phyloP scores from a whole-genome alignment of 2,797 vertebrate species.

The Ptychadena robeensis region DNA sequence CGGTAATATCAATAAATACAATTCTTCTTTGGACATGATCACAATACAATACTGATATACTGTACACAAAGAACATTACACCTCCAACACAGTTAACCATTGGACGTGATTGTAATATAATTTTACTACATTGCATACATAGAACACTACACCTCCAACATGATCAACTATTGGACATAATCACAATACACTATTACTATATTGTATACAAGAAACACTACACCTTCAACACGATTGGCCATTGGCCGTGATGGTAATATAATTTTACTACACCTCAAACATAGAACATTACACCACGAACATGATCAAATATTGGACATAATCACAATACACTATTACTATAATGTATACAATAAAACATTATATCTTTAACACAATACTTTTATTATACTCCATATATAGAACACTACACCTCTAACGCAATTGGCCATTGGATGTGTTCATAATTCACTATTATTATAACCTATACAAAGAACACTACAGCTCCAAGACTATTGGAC shows the following conservation, averaged over 20 bases:
- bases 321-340: neutral
- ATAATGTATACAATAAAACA: neutral
- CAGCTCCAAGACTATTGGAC: too few relatives aligned
- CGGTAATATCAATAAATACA: too few relatives aligned
- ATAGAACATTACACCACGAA: neutral
- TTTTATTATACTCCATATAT: neutral
- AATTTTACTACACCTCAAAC: neutral
- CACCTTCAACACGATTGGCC: neutral
- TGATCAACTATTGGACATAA: neutral
- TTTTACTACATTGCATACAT: neutral
- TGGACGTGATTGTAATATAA: neutral
- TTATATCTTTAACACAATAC: too few relatives aligned
- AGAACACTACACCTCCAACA: slow-evolving; percentile 20
- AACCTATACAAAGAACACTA: too few relatives aligned
- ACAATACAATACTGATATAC: too few relatives aligned
- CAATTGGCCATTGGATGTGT: too few relatives aligned
- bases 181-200: neutral
- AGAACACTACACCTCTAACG: neutral
- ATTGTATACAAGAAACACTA: neutral
- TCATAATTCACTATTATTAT: too few relatives aligned
- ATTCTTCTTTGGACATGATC: too few relatives aligned
- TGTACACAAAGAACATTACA: too few relatives aligned
- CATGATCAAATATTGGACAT: neutral
- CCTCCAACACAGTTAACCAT: neutral
- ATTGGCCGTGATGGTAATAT: neutral